A percentile compares a stretch with the other conserved stretches of the same genome.
These are phyloP conservation scores for Pygocentrus nattereri DNA, from an alignment of 2,797 vertebrate genomes.

Conservation along the genomic window DNA sequence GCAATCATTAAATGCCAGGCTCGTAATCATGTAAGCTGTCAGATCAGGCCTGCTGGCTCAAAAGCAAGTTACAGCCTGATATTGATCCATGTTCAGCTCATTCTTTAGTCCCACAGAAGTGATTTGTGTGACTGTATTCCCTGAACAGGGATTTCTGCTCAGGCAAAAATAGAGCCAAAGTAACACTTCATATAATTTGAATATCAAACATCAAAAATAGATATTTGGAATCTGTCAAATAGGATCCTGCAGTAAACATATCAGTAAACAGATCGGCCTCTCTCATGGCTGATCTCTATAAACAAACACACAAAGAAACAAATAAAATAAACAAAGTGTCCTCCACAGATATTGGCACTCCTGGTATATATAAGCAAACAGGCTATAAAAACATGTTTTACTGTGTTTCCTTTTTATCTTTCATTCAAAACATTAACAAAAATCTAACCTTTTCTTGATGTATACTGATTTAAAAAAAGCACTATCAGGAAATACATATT, in stretches of 20 bases:
- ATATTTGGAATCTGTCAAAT: not conserved
- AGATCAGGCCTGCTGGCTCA: not conserved
- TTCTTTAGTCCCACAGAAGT: not conserved
- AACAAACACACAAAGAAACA: not conserved
- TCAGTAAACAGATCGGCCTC: not conserved
- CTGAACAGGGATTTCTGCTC: not conserved
- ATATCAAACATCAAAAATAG: not conserved
- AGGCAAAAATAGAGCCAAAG: not conserved
- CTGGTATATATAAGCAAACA: too few species aligned
- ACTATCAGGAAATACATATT: too few species aligned
- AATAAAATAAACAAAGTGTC: too few species aligned
- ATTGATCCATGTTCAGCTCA: not conserved
- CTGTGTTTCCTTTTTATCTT: too few species aligned
- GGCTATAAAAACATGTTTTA: too few species aligned
- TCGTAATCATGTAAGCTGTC: constrained; percentile 11
- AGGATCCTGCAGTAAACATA: not conserved
- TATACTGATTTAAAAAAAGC: too few species aligned
- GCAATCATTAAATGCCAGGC: constrained; percentile 39
- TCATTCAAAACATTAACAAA: too few species aligned
- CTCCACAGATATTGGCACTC: too few species aligned
- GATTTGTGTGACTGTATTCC: not conserved
- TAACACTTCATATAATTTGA: not conserved
- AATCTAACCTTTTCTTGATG: too few species aligned
- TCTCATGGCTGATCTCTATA: too few species aligned
- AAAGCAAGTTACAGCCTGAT: not conserved